Evolutionary conservation across 1,140 invertebrate species (phyloP).

Genomic region (Danaus plexippus): DNA sequence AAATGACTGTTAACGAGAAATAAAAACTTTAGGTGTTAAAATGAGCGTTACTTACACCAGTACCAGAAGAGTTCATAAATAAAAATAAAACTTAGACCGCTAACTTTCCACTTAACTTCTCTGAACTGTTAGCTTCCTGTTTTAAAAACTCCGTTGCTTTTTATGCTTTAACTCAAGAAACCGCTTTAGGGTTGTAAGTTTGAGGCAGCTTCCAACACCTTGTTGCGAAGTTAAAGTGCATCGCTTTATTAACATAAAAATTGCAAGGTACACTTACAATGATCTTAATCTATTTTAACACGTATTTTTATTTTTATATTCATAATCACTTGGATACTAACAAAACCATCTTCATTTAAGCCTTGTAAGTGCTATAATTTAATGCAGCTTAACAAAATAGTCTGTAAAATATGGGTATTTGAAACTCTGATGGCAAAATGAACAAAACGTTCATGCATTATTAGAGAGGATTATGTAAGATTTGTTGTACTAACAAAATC

Average conservation of each 20-base stretch:
- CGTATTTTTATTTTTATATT: too few relatives aligned
- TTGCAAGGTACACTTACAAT: too few relatives aligned
- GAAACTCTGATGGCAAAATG: too few relatives aligned
- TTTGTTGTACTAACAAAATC: too few relatives aligned
- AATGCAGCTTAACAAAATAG: too few relatives aligned
- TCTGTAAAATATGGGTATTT: too few relatives aligned
- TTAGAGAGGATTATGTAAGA: too few relatives aligned
- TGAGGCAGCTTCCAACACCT: constrained; percentile 62
- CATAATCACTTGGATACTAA: too few relatives aligned
- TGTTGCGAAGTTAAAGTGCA: constrained; percentile 34
- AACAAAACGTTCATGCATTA: too few relatives aligned
- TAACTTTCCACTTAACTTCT: constrained; percentile 66
- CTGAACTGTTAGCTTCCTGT: constrained; percentile 64
- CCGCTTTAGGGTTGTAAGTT: constrained; percentile 60
- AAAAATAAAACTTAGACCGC: constrained; percentile 56
- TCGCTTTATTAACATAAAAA: constrained; percentile 31
- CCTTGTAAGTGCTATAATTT: too few relatives aligned
- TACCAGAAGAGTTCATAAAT: constrained; percentile 51
- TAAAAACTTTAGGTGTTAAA: constrained; percentile 35
- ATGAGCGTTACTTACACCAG: constrained; percentile 40
- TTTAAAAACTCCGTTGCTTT: constrained; percentile 62
- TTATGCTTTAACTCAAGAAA: constrained; percentile 49
- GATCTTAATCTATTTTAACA: too few relatives aligned
- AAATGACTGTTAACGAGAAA: constrained; percentile 19
- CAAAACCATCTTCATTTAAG: too few relatives aligned